phyloP scores from a whole-genome alignment of 2,797 vertebrate genomes.

The Rachycentron canadum region DNA sequence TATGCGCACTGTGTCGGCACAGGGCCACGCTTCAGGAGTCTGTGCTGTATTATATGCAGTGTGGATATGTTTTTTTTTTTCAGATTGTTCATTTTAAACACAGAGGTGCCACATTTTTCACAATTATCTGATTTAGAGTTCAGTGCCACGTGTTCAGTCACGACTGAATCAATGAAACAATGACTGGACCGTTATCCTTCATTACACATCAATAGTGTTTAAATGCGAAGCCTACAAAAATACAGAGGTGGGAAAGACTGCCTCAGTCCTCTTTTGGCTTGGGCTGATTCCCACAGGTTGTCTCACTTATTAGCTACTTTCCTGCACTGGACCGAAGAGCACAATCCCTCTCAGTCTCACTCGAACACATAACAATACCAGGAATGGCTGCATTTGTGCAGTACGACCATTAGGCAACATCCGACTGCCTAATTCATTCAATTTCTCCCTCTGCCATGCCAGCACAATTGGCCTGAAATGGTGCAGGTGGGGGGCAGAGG shows the following conservation, averaged over 20 bases:
- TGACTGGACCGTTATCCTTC: conserved; percentile 24
- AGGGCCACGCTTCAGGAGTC: conserved; percentile 26
- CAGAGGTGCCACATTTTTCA: conserved; percentile 9
- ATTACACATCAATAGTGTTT: conserved; percentile 28
- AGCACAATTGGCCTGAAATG: conserved; percentile 71
- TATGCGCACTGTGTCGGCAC: conserved; percentile 5
- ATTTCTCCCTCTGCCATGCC: conserved; percentile 70
- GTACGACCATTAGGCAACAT: conserved; percentile 74
- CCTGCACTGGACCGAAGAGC: conserved; percentile 62
- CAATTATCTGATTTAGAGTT: conserved; percentile 9
- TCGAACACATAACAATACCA: conserved; percentile 73
- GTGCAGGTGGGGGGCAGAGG: conserved; percentile 58
- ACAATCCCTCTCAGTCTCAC: conserved; percentile 77
- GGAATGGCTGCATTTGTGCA: conserved; percentile 75
- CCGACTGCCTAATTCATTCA: conserved; percentile 74
- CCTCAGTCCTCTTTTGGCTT: conserved; percentile 54
- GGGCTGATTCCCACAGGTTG: conserved; percentile 74
- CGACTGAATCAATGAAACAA: conserved; percentile 36
- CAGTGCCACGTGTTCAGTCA: conserved; percentile 26
- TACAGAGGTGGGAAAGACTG: conserved; percentile 32
- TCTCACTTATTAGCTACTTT: conserved; percentile 73
- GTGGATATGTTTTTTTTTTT: conserved; percentile 16
- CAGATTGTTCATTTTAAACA: conserved; percentile 2
- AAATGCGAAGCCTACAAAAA: conserved; percentile 37
- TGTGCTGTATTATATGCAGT: conserved; percentile 15